A percentile compares a stretch with the other conserved stretches of the same genome.
phyloP scores from a whole-genome alignment of 2,113 vertebrate genomes.

The Pelodiscus sinensis region DNA sequence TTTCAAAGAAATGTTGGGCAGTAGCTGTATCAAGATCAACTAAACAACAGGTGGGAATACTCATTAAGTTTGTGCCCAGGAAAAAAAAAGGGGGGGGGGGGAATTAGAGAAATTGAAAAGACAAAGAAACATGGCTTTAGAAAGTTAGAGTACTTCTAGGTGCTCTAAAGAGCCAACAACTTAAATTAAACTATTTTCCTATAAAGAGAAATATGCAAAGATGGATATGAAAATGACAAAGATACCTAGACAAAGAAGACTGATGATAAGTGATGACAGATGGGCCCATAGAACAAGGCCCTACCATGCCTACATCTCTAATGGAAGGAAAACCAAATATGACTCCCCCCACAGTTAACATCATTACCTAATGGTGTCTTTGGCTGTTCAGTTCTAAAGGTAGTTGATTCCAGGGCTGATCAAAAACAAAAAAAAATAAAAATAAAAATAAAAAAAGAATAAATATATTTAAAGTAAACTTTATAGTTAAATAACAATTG shows the following conservation, averaged over 20 bases:
- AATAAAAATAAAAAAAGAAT: neutral
- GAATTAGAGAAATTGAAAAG: neutral
- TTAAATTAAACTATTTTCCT: neutral
- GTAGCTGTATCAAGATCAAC: neutral
- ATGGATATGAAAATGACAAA: neutral
- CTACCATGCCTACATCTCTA: neutral
- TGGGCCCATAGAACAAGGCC: neutral
- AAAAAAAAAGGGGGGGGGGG: neutral
- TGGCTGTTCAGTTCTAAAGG: conserved; percentile 57
- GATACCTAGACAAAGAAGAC: neutral
- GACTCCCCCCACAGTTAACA: neutral
- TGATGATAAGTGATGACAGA: neutral
- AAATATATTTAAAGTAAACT: neutral
- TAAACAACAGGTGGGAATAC: neutral
- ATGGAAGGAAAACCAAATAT: conserved; percentile 28
- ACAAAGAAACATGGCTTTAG: neutral
- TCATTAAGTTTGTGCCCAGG: neutral
- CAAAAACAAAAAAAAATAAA: conserved; percentile 37
- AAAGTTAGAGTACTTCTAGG: neutral
- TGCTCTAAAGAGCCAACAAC: neutral
- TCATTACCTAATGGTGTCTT: conserved; percentile 71
- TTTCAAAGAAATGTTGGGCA: neutral
- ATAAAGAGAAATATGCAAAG: neutral
- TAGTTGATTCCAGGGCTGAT: conserved; percentile 65
- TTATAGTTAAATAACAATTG: neutral